Evolutionary conservation across 2,888 invertebrate genomes (phyloP), one percentile per base, ranked within the genome.

Genomic region (Leucophenga maculata): DNA sequence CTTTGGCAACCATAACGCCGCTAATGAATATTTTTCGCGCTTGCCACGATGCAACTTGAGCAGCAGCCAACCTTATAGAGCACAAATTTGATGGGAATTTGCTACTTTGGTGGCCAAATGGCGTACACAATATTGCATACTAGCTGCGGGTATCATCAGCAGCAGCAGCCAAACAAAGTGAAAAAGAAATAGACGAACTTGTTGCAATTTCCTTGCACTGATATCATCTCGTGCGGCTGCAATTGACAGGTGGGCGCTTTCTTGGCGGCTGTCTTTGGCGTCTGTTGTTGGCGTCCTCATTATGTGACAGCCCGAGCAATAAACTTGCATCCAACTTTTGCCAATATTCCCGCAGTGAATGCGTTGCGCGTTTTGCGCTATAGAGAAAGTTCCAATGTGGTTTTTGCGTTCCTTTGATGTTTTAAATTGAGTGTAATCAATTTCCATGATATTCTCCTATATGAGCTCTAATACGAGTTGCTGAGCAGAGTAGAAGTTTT

Each of bases 21-120:
- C 66, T 66, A 66, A 66, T 55, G 66, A 66, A 66, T 44, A 52
- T 66, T 66, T 66, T 55, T 39, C 62, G 66, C 55, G 44, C 44
- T 65, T 54, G 65, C 65, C 52, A 52, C 31, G n/a, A n/a, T 4
- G 4, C 14, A 64, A 39, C 11, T 11, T 39, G 11, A 39, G 13
- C 48, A n/a, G 57, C 11, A 57, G 60, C n/a, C n/a, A 39, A 32
- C 8, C 20, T 22, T 6, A 60, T 20, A 18, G 32, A 26, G 26
- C 46, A 14, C 46, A 2, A 3, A 14, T 18, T 57, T 26, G 57
- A 57, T 57, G 64, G 22, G 48, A 22, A 22, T 64, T 48, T 57
- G 64, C 48, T 18, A 14, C 14, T 64, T 48, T 64, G 64, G 48
- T 64, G 64, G 64, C 50, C 64, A 64, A 64, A 46, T 16, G 39